Base-by-base conservation (phyloP, 2,113 vertebrate genomes). In the Epinephelus lanceolatus region DNA sequence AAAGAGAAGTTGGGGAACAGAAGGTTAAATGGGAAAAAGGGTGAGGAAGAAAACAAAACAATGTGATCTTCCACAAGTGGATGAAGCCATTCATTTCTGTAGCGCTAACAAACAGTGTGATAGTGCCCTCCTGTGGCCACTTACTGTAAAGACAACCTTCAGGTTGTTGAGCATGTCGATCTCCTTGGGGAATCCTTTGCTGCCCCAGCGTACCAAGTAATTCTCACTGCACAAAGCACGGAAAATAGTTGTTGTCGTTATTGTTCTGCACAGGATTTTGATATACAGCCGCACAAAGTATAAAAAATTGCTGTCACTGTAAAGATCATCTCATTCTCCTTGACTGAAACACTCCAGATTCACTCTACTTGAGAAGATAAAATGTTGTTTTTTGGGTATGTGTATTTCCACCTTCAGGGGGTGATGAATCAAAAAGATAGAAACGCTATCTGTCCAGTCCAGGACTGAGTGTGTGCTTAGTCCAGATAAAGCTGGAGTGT, bases 81-180 rank as follows among this genome's bases (percentile, higher is more conserved):
- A 73, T 42, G 27, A 42, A 70, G 53, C 15, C 40, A 55, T 53
- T 59, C 4, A 59, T 56, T 51, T 2, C 12, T 14, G 5, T 17
- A 19, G 2, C 55, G 55, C 3, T 45, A 3, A 66, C 7, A 76
- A 65, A 80, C 47, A 59, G 77, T 74, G 53, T 60, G 49, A 70
- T 68, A 86, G 73, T 71, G 84, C 85, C 83, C 88, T 80, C 92
- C 49, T 61, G 86, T 94, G 93, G 80, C 76, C 76, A 96, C 98
- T 97, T 94, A 99, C 98, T 69, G 98, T 99, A 94, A 99, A 99
- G 91, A 99, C 98, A 78, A 99, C 98, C 89, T 99, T 99, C 81
- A 99, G 94, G 72, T 99, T 99, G 96, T 99, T 99, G 66, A 99
- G 96, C 97, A 99, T 99, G 86, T 99, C 98, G 1, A 99, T 96